Evolutionary conservation across 2,888 invertebrate genomes (phyloP), one percentile per base, ranked within the genome.

Genomic region (Ellobium chinense): DNA sequence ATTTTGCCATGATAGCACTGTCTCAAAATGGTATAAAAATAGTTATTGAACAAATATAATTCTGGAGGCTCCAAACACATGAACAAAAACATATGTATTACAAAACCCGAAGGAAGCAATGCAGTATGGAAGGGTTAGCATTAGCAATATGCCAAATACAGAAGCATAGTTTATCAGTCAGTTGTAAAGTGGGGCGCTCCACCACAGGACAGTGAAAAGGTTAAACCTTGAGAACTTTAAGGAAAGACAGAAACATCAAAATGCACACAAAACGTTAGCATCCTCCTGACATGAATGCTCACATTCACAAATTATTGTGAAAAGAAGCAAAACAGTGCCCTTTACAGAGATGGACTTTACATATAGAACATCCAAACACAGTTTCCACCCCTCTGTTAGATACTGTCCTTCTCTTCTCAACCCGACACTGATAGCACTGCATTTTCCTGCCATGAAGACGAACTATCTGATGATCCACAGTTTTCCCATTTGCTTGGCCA

Each of bases 271-370:
- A 7, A 46, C 18, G 7, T 46, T 46, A 12, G 7, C 9, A 7
- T 46, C 18, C 46, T 46, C 7, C 46, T 46, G 9, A 46, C 24
- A 62, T 58, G 46, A 37, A 29, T 12, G 14, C 27, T 24, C 39
- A 58, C 27, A 5, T 24, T 60, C 21, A 27, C 60, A 66, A 58
- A 36, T 68, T n/a, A 31, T 24, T 21, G 18, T 77, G 66, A 27
- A 68, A 77, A 29, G 36, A 36, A 27, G 70, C 62, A 60, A 69
- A 70, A 31, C 78, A 69, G 14, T 58, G 60, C 39, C 58, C 62
- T 29, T 78, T 39, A 29, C 78, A 78, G 5, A 69, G 62, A 56
- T 69, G 66, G 36, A 60, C 60, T 12, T 69, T 77, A 68, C 77
- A 77, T 9, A 37, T 1, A n/a, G 70, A 24, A 69, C 78, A 78